These are phyloP conservation scores for Conomelus anceps DNA, from an alignment of 2,888 invertebrate genomes.

Conservation along the genomic window DNA sequence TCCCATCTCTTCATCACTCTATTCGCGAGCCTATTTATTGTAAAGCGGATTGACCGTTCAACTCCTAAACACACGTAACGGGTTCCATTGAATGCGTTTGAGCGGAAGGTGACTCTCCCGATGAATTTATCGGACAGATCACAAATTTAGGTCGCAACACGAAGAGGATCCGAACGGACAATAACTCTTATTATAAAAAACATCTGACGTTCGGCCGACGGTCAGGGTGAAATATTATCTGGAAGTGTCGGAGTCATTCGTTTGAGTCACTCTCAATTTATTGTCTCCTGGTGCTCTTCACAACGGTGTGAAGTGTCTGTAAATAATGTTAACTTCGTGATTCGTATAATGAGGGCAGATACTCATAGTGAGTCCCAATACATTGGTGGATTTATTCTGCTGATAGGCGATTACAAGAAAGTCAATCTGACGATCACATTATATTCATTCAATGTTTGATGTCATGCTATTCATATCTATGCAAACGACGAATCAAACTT, in stretches of 20 bases:
- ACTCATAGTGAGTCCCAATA: no score
- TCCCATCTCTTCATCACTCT: background rate
- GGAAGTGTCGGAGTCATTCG: background rate
- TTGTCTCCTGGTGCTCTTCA: background rate
- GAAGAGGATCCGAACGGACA: no score
- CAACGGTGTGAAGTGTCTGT: background rate
- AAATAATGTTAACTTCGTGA: background rate
- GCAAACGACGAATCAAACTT: no score
- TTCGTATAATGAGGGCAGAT: no score
- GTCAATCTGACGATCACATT: no score
- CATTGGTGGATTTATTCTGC: no score
- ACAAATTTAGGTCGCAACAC: background rate
- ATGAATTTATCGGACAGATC: background rate
- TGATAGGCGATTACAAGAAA: no score
- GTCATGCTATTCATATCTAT: no score
- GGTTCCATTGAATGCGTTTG: background rate
- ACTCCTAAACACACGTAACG: background rate
- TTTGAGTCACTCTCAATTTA: background rate
- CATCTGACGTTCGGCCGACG: background rate
- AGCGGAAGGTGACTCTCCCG: background rate
- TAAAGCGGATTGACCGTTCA: no score
- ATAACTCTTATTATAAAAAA: background rate
- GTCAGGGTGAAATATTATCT: background rate
- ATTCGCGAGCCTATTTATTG: background rate
- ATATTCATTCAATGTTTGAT: no score